Conservation (phyloP, 2,113 vertebrate genomes). For the Eonycteris spelaea region DNA sequence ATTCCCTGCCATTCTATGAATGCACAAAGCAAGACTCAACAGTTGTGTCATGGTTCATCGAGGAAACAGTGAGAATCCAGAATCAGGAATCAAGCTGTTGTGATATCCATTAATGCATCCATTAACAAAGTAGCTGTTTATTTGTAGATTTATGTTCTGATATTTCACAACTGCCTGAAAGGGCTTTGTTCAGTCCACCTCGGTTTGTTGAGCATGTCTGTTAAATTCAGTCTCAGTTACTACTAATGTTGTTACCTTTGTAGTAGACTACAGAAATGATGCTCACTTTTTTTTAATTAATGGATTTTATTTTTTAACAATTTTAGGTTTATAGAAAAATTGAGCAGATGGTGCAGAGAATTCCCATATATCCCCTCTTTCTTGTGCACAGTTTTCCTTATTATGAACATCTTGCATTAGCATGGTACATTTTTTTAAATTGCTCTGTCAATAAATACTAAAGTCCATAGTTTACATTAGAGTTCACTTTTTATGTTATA, state of each 20-base stretch:
- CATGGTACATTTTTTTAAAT: not conserved
- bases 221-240: conserved; percentile 67
- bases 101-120: not conserved
- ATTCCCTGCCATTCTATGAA: not conserved
- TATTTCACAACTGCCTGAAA: not conserved
- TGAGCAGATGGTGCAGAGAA: not conserved
- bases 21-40: not conserved
- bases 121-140: conserved; percentile 12
- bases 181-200: not conserved
- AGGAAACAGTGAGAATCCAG: conserved; percentile 13
- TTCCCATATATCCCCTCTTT: not conserved
- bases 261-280: not conserved
- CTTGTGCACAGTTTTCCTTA: not conserved
- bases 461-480: not conserved
- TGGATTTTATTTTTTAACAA: not conserved
- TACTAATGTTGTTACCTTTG: not conserved
- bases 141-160: not conserved
- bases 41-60: conserved; percentile 6
- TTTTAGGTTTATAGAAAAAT: not conserved
- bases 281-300: not conserved
- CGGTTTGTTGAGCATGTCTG: conserved; percentile 64
- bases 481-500: not conserved
- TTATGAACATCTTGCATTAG: not conserved
- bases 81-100: not conserved
- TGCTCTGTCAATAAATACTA: not conserved